Conservation (phyloP, 2,113 vertebrate species). For the Corythoichthys haematopterus region DNA sequence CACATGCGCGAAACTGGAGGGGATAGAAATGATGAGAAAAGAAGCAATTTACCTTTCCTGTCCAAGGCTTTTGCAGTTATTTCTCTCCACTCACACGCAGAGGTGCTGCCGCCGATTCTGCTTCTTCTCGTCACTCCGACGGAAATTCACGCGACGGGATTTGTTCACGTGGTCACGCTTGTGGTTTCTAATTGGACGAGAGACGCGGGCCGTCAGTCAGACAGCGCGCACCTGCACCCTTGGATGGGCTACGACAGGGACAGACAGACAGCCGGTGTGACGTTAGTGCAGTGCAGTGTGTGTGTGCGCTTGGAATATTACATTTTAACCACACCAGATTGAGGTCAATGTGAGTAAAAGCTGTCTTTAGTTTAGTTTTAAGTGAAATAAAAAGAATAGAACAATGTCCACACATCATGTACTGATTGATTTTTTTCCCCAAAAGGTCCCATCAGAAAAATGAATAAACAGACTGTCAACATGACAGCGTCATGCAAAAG, state of each 20-base stretch:
- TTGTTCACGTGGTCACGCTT: slow-evolving; percentile 67
- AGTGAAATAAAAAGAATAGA: too few species aligned
- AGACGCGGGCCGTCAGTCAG: slow-evolving; percentile 11
- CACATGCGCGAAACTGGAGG: too few species aligned
- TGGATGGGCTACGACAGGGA: slow-evolving; percentile 1
- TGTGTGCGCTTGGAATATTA: background rate
- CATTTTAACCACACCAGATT: background rate
- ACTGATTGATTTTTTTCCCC: too few species aligned
- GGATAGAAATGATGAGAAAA: background rate
- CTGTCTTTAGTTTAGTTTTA: background rate
- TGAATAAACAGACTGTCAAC: too few species aligned
- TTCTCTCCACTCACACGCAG: slow-evolving; percentile 41
- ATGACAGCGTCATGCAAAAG: too few species aligned
- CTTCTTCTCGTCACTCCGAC: slow-evolving; percentile 40
- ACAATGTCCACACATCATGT: too few species aligned
- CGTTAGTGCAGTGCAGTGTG: background rate
- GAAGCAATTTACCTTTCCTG: slow-evolving; percentile 55
- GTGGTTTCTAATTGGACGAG: slow-evolving; percentile 64
- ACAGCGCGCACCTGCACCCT: slow-evolving; percentile 56
- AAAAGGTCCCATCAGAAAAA: too few species aligned
- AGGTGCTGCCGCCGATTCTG: slow-evolving; percentile 33
- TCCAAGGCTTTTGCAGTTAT: slow-evolving; percentile 27
- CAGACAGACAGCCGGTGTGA: too few species aligned
- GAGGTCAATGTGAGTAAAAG: background rate
- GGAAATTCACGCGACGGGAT: slow-evolving; percentile 64